Conservation (phyloP, 2,888 invertebrate species). For the Theristus sp. region DNA sequence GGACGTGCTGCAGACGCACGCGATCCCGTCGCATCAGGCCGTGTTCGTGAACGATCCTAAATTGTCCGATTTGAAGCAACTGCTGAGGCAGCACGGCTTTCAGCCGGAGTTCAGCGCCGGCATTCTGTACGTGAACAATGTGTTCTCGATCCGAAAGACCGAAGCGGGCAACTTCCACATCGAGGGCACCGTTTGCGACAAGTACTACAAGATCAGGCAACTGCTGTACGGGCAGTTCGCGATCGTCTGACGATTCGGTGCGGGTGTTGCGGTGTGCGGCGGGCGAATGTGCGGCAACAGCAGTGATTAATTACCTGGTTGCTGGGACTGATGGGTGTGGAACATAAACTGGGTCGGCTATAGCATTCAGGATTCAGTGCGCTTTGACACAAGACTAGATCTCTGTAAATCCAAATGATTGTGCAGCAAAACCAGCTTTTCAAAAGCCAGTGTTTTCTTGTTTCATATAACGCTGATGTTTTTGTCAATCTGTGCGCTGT, state of each 20-base stretch:
- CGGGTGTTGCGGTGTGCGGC: constrained; percentile 1
- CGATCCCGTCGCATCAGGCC: constrained; percentile 40
- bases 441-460: too few relatives aligned
- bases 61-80: constrained; percentile 68
- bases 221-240: constrained; percentile 89
- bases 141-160: constrained; percentile 68
- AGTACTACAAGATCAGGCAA: constrained; percentile 79
- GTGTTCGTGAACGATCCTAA: constrained; percentile 81
- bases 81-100: constrained; percentile 28
- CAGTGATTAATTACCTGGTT: not conserved
- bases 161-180: constrained; percentile 76
- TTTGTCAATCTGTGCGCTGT: too few relatives aligned
- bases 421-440: too few relatives aligned
- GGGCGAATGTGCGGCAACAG: not conserved
- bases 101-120: constrained; percentile 70
- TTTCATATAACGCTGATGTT: too few relatives aligned
- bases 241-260: constrained; percentile 60
- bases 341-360: too few relatives aligned
- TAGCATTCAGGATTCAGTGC: too few relatives aligned
- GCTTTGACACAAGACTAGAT: too few relatives aligned
- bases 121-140: constrained; percentile 78
- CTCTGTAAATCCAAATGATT: too few relatives aligned
- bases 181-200: constrained; percentile 80
- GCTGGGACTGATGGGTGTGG: too few relatives aligned
- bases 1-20: constrained; percentile 15